Evolutionary conservation across 2,888 invertebrate genomes (phyloP).

Genomic region (Lampropteryx suffumata): DNA sequence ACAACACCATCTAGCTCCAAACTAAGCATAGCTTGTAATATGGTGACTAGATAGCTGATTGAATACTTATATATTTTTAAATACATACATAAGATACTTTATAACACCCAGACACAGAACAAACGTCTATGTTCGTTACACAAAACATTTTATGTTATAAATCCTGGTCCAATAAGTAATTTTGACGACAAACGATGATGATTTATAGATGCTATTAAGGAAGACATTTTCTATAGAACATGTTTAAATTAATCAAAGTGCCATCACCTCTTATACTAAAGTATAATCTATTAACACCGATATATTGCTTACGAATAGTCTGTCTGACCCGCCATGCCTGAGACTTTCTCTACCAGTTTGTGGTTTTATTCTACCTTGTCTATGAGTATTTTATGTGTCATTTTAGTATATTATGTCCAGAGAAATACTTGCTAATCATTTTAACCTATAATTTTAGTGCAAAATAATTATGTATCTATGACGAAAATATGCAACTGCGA

Average conservation of each 20-base stretch:
- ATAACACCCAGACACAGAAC: no score
- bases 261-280: conserved; percentile 48
- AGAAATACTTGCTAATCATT: background rate
- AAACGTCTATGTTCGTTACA: no score
- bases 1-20: no score
- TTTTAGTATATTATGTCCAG: conserved; percentile 2
- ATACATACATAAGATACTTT: no score
- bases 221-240: conserved; percentile 1
- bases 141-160: no score
- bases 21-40: no score
- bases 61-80: no score
- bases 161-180: background rate
- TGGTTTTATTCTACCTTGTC: conserved; percentile 1
- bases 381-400: conserved; percentile 6
- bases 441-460: conserved; percentile 1
- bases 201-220: background rate
- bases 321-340: conserved; percentile 48
- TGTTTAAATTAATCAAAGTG: conserved; percentile 45
- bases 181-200: background rate
- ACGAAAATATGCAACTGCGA: no score
- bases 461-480: no score
- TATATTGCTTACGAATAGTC: conserved; percentile 45
- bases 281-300: conserved; percentile 65
- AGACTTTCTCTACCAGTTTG: conserved; percentile 54
- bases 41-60: no score